Percentiles rank a stretch among this genome's conserved stretches.
phyloP scores from a whole-genome alignment of 2,113 vertebrate species.

The Sinocyclocheilus anophthalmus region DNA sequence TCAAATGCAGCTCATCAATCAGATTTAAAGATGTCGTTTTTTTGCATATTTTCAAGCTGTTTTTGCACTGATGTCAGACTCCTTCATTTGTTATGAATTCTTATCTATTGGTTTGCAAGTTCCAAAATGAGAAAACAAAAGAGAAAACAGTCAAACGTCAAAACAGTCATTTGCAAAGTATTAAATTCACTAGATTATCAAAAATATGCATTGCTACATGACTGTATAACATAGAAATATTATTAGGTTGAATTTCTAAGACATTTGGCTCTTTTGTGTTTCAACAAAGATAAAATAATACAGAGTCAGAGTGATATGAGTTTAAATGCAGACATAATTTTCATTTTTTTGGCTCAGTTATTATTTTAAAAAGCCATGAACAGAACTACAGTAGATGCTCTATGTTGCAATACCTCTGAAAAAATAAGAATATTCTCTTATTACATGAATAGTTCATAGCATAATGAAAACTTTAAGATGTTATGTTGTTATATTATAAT shows the following conservation, averaged over 20 bases:
- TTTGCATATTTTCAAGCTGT: not conserved
- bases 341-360: not conserved
- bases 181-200: not conserved
- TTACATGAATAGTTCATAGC: not conserved
- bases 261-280: not conserved
- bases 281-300: not conserved
- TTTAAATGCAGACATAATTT: not conserved
- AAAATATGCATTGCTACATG: not conserved
- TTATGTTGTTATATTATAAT: not conserved
- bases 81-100: not conserved
- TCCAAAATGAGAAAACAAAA: not conserved
- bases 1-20: slow-evolving; percentile 9
- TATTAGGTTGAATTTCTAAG: not conserved
- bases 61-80: not conserved
- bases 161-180: not conserved
- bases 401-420: too few relatives aligned
- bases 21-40: not conserved
- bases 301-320: not conserved
- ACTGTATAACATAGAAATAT: not conserved
- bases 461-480: not conserved
- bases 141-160: not conserved
- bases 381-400: not conserved
- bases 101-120: not conserved
- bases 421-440: not conserved
- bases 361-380: not conserved